Evolutionary conservation across 1,140 invertebrate genomes (phyloP).

Genomic region (Portunus trituberculatus): DNA sequence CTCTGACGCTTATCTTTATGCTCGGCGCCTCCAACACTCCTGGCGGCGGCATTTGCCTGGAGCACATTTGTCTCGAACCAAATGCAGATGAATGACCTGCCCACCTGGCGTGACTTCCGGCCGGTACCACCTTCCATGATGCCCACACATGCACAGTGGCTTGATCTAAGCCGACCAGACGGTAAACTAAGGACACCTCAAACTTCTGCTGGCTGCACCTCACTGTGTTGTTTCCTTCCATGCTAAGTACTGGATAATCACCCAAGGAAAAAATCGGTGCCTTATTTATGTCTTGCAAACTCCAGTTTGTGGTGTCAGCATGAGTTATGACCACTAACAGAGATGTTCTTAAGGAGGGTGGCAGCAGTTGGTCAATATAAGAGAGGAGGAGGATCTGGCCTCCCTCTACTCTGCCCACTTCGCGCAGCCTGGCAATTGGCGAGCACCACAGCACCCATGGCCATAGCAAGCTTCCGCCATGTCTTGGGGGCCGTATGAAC

Average conservation of each 20-base stretch:
- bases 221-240: not conserved
- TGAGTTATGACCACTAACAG: not conserved
- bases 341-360: not conserved
- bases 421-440: not conserved
- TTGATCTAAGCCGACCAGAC: not conserved
- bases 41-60: not conserved
- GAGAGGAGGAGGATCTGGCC: not conserved
- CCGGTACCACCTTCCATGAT: not conserved
- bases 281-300: not conserved
- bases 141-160: not conserved
- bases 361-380: not conserved
- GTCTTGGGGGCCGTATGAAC: not conserved
- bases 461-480: not conserved
- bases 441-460: not conserved
- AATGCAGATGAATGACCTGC: not conserved
- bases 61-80: not conserved
- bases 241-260: not conserved
- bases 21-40: not conserved
- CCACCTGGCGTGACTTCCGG: not conserved
- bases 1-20: conserved; percentile 21
- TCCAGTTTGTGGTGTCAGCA: not conserved
- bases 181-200: not conserved
- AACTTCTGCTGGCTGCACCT: too few species aligned
- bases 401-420: not conserved
- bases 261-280: not conserved